Conservation (phyloP, 1,140 invertebrate species). For the Caerostris extrusa region DNA sequence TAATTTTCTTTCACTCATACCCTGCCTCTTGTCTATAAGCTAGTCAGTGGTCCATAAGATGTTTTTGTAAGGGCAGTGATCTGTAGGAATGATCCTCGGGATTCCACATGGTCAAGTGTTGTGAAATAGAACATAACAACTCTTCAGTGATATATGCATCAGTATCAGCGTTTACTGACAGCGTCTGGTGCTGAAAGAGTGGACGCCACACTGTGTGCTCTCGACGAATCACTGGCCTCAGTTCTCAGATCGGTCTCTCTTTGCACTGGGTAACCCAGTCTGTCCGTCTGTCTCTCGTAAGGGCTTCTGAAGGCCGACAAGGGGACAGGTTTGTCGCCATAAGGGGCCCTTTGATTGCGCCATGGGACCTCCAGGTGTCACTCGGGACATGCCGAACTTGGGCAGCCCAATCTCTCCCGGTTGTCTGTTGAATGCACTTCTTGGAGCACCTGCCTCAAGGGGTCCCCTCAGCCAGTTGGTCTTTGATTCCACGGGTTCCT, state of each 20-base stretch:
- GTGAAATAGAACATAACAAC: neutral
- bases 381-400: conserved; percentile 64
- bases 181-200: conserved; percentile 93
- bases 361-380: conserved; percentile 44
- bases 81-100: neutral
- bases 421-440: neutral
- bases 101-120: neutral
- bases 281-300: neutral
- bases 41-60: no score
- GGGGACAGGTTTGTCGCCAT: conserved; percentile 5
- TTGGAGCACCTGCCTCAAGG: conserved; percentile 55
- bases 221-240: conserved; percentile 61
- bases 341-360: conserved; percentile 30
- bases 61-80: neutral
- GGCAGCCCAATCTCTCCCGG: conserved; percentile 61
- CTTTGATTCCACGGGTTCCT: conserved; percentile 6
- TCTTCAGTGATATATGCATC: neutral
- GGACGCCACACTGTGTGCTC: conserved; percentile 84
- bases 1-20: neutral
- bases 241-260: conserved; percentile 7
- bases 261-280: neutral
- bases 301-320: conserved; percentile 45
- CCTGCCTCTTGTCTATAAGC: no score
- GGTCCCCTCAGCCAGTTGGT: conserved; percentile 57
- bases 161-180: conserved; percentile 82